Evolutionary conservation across 1,140 invertebrate species (phyloP), one percentile per base, ranked within the genome.

Genomic region (Triops longicaudatus): DNA sequence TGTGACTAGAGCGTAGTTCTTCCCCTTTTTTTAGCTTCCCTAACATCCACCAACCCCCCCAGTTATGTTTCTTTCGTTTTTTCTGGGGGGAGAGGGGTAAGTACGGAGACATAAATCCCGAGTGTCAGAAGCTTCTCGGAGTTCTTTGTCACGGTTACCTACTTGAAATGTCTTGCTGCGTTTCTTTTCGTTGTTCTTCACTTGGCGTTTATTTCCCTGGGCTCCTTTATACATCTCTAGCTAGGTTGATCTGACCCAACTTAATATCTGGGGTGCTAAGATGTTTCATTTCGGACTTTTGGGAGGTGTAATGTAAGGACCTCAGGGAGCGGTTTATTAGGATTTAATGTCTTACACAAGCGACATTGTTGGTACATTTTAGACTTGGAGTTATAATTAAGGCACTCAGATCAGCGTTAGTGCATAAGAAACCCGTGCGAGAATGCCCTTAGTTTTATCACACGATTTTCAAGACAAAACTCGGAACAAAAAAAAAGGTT

Each of bases 61-160:
- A 7, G 31, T 37, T 37, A 37, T 37, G 31, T 37, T 37, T 7
- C 31, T 4, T 22, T 5, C n/a, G 14, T 2, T n/a, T 63, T 63
- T 63, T 22, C n/a, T n/a, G n/a, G n/a, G n/a, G n/a, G n/a, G n/a
- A n/a, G n/a, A n/a, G n/a, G n/a, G n/a, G 17, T 63, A n/a, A n/a
- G 14, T 63, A 63, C 9, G 50, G 50, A 37, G 31, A 37, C n/a
- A 63, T 63, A 63, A 63, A 63, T 63, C 50, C 17, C 14, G 50
- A 63, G 50, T 63, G 50, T 63, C 50, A 63, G 50, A 63, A 63
- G 50, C 50, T 63, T 22, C 50, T 63, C 17, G 31, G 31, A 22
- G 50, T 22, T 63, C 50, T 63, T 63, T 63, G 50, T 63, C 50
- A 63, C 17, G 50, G 50, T 63, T 63, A 63, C 50, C 50, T 63